phyloP scores from a whole-genome alignment of 2,797 vertebrate species.

The Cichlasoma orientale region DNA sequence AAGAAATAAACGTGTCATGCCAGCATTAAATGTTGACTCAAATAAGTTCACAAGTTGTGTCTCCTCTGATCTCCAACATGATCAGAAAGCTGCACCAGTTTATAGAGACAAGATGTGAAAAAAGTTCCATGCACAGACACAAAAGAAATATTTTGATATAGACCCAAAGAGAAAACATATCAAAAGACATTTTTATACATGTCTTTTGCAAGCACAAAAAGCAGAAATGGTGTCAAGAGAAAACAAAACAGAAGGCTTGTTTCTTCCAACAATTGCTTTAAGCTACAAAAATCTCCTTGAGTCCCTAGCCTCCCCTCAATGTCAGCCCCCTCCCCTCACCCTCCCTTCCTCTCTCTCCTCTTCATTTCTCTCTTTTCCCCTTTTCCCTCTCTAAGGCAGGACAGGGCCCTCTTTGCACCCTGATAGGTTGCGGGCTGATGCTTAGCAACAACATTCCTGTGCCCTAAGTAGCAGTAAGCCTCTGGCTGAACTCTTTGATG shows the following conservation, averaged over 20 bases:
- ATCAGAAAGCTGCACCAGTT: slow-evolving; percentile 80
- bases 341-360: slow-evolving; percentile 45
- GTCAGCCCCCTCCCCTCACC: slow-evolving; percentile 67
- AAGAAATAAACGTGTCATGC: slow-evolving; percentile 78
- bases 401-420: slow-evolving; percentile 89
- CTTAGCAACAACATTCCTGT: slow-evolving; percentile 99
- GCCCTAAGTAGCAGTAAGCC: slow-evolving; percentile 99
- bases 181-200: slow-evolving; percentile 88
- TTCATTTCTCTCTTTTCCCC: slow-evolving; percentile 64
- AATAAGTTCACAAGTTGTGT: slow-evolving; percentile 81
- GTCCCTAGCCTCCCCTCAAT: slow-evolving; percentile 87
- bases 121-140: slow-evolving; percentile 82
- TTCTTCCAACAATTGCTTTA: slow-evolving; percentile 91
- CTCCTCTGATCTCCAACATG: slow-evolving; percentile 82
- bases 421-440: slow-evolving; percentile 93
- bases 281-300: slow-evolving; percentile 92
- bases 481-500: slow-evolving; percentile 99
- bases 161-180: slow-evolving; percentile 88
- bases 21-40: slow-evolving; percentile 80
- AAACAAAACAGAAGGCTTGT: slow-evolving; percentile 87
- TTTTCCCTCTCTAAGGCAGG: slow-evolving; percentile 77
- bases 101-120: slow-evolving; percentile 76
- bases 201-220: slow-evolving; percentile 85
- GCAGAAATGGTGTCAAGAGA: slow-evolving; percentile 87
- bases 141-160: slow-evolving; percentile 84